Percentiles rank a stretch among this genome's conserved stretches.
These are phyloP conservation scores for Caenorhabditis afra DNA, from an alignment of 2,888 invertebrate species.

Conservation along the genomic window DNA sequence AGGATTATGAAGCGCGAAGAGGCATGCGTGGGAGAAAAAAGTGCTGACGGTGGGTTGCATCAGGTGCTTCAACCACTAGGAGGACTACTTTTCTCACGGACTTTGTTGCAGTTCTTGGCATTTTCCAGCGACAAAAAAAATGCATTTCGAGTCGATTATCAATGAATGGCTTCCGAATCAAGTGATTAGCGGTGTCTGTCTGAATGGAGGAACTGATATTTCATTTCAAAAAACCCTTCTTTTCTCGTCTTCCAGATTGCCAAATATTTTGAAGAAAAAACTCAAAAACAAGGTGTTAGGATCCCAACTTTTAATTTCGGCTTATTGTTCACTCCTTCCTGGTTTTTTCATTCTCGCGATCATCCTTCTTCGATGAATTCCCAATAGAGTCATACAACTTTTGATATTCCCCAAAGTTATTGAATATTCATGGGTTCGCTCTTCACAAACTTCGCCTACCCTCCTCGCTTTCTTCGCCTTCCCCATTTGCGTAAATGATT, in stretches of 20 bases:
- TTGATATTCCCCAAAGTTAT: constrained; percentile 29
- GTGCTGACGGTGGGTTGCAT: background rate
- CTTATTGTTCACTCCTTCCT: too few relatives aligned
- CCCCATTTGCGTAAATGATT: constrained; percentile 42
- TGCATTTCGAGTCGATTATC: background rate
- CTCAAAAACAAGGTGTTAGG: too few relatives aligned
- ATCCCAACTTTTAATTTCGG: too few relatives aligned
- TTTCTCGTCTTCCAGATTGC: too few relatives aligned
- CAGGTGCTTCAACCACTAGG: constrained; percentile 1
- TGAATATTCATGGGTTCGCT: constrained; percentile 44
- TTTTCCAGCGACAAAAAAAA: background rate
- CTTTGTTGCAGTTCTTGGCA: background rate
- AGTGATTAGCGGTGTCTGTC: too few relatives aligned
- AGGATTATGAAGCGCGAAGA: constrained; percentile 3
- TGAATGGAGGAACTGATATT: too few relatives aligned
- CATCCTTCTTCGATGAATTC: constrained; percentile 1
- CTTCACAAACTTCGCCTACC: background rate
- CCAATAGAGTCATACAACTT: constrained; percentile 28
- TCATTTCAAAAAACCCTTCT: too few relatives aligned
- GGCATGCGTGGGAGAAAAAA: too few relatives aligned
- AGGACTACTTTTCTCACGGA: constrained; percentile 12
- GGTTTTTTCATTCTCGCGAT: background rate
- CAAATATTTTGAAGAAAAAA: too few relatives aligned
- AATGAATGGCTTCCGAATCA: background rate
- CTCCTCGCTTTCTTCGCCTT: constrained; percentile 1